Evolutionary conservation across 2,113 vertebrate genomes (phyloP).

Genomic region (Pandion haliaetus): DNA sequence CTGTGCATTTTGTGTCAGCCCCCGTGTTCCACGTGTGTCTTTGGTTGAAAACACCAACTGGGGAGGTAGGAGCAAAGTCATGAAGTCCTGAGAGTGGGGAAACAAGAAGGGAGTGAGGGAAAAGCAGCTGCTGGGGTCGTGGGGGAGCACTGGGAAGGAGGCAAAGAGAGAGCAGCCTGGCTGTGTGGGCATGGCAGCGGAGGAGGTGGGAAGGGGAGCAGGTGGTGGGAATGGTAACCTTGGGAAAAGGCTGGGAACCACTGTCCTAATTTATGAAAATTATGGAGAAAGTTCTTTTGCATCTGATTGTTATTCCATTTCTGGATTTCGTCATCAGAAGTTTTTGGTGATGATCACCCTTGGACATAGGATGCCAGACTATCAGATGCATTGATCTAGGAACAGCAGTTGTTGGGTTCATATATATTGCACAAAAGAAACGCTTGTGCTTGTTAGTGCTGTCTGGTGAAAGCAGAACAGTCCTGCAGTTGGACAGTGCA

Average conservation of each 20-base stretch:
- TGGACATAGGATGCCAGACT: not conserved
- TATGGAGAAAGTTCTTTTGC: not conserved
- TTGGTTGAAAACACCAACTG: not conserved
- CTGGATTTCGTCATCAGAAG: not conserved
- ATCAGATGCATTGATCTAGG: not conserved
- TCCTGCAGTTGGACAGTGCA: not conserved
- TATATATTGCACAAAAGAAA: not conserved
- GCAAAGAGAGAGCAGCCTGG: not conserved
- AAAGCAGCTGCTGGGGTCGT: not conserved
- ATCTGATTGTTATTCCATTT: not conserved
- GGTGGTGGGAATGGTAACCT: not conserved
- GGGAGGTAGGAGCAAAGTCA: not conserved
- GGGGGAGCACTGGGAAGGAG: not conserved
- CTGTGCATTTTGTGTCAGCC: not conserved
- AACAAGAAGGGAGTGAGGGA: not conserved
- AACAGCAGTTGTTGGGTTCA: not conserved
- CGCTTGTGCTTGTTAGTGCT: not conserved
- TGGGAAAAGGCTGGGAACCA: not conserved
- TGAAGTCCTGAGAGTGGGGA: not conserved
- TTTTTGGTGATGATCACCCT: not conserved
- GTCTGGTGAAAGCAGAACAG: not conserved
- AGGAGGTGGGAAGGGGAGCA: not conserved
- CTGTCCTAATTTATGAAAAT: not conserved
- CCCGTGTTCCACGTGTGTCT: not conserved
- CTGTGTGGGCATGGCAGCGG: not conserved